Conservation (phyloP, 2,797 vertebrate genomes). For the Loriculus beryllinus region DNA sequence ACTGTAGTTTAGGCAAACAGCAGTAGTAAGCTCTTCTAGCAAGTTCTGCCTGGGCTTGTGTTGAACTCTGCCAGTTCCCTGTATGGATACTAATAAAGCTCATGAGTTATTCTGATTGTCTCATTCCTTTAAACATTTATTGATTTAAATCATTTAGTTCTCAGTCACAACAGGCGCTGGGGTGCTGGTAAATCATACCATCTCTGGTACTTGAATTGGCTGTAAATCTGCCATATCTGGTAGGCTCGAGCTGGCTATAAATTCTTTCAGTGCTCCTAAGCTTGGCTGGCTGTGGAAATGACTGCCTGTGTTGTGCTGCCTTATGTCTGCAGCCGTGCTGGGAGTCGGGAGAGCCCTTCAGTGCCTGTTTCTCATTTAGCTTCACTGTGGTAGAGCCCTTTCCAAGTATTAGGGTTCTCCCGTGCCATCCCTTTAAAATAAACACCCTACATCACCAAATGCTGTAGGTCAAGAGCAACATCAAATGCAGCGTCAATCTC, state of each 20-base stretch:
- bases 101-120: background rate
- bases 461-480: background rate
- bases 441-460: background rate
- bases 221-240: conserved; percentile 33
- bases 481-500: background rate
- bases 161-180: background rate
- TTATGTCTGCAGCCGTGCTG: background rate
- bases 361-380: background rate
- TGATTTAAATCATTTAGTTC: background rate
- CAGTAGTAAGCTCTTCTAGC: background rate
- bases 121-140: conserved; percentile 15
- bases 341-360: background rate
- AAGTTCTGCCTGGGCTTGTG: background rate
- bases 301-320: background rate
- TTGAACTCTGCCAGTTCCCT: background rate
- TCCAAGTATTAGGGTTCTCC: background rate
- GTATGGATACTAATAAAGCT: background rate
- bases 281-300: background rate
- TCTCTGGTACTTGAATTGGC: background rate
- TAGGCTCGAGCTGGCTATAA: background rate
- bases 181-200: conserved; percentile 19
- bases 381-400: background rate
- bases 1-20: background rate
- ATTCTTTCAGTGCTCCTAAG: background rate
- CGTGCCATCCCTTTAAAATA: background rate